These are phyloP conservation scores for Oreochromis grahami DNA, from an alignment of 2,797 vertebrate species.

Conservation along the genomic window DNA sequence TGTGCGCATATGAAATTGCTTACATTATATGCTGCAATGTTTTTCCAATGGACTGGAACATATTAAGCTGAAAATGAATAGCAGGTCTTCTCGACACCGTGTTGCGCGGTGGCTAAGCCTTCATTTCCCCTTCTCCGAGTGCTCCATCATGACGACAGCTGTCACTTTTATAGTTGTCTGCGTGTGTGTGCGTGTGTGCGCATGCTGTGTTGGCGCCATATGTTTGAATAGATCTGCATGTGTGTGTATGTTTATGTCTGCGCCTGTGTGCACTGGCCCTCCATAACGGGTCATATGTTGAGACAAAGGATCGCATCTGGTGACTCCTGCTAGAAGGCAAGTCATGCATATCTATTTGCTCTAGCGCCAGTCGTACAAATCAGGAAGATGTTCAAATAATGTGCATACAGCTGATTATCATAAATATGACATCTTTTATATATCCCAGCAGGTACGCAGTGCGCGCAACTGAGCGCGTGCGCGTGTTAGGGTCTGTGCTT, in stretches of 20 bases:
- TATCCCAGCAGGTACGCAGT: constrained; percentile 38
- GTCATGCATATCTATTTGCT: constrained; percentile 51
- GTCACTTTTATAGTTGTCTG: constrained; percentile 66
- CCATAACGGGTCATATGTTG: constrained; percentile 52
- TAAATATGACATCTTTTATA: constrained; percentile 59
- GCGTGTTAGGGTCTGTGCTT: not conserved
- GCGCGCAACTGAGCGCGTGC: constrained; percentile 25
- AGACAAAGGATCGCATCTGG: constrained; percentile 67
- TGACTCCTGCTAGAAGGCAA: constrained; percentile 40
- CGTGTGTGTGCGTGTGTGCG: constrained; percentile 44
- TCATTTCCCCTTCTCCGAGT: constrained; percentile 71
- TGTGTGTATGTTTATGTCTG: constrained; percentile 5
- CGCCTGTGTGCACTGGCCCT: constrained; percentile 44
- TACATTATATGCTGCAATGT: constrained; percentile 77
- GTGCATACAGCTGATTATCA: constrained; percentile 48
- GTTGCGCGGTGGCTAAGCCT: constrained; percentile 72
- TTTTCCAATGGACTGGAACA: constrained; percentile 80
- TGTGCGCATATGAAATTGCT: constrained; percentile 70
- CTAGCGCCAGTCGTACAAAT: constrained; percentile 26
- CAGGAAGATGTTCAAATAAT: constrained; percentile 36
- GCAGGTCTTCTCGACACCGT: constrained; percentile 74
- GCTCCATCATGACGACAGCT: constrained; percentile 76
- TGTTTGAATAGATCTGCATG: constrained; percentile 47
- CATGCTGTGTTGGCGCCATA: constrained; percentile 52
- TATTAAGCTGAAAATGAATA: constrained; percentile 80